Evolutionary conservation across 2,113 vertebrate genomes (phyloP).

Genomic region (Phyllopteryx taeniolatus): DNA sequence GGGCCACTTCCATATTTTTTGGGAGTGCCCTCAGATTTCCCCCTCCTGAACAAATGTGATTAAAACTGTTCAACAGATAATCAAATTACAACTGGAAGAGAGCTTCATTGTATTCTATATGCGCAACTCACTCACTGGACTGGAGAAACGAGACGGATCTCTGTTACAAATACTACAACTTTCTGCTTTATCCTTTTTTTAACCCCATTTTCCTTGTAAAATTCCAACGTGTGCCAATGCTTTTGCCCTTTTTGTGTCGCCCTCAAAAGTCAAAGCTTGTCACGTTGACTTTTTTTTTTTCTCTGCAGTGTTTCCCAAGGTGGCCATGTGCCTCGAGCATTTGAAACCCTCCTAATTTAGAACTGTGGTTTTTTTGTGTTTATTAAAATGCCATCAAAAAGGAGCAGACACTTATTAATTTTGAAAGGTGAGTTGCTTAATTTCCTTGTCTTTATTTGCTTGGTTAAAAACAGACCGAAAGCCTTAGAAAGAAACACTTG

Average conservation of each 20-base stretch:
- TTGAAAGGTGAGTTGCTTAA: conserved; percentile 13
- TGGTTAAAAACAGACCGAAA: conserved; percentile 19
- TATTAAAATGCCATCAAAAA: conserved; percentile 2
- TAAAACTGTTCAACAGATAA: no score
- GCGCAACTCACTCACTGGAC: no score
- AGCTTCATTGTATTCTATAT: no score
- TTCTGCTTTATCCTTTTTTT: no score
- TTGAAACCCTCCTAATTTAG: neutral
- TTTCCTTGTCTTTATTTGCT: neutral
- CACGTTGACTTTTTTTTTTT: conserved; percentile 34
- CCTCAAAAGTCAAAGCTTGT: conserved; percentile 40
- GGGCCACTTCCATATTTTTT: no score
- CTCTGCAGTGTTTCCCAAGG: neutral
- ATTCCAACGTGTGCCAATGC: neutral
- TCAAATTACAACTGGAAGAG: no score
- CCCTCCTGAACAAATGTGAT: no score
- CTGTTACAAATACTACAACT: no score
- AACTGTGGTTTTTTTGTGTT: conserved; percentile 1
- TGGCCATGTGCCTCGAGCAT: neutral
- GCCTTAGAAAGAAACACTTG: conserved; percentile 49
- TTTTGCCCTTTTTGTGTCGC: neutral
- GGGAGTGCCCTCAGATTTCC: no score
- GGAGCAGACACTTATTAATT: neutral
- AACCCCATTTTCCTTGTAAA: neutral
- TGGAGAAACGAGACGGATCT: no score